Evolutionary conservation across 2,113 vertebrate genomes (phyloP), one percentile per base, ranked within the genome.

Genomic region (Microtus montanus): DNA sequence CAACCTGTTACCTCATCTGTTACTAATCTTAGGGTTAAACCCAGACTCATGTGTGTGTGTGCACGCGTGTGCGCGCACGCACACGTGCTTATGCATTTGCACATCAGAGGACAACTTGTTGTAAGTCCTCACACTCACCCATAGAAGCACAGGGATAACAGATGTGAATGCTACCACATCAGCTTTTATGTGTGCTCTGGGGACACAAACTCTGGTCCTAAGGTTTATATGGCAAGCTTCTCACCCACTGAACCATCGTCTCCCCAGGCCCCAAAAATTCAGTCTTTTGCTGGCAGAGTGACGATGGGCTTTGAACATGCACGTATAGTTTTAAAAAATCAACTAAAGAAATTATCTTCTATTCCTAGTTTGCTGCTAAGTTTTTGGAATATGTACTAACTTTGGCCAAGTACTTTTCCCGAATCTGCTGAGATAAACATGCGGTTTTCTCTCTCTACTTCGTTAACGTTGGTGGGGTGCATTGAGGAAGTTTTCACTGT

Each of bases 361-460:
- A 74, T 73, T 49, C 41, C 38, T 74, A 61, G 47, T 61, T 95
- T 80, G 17, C 44, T 87, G 54, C 73, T 35, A 54, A 4, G 52
- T 91, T 88, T 66, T 78, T 26, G 68, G 49, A 90, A 82, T n/a
- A 26, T 26, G 19, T 95, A 35, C 41, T 89, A 92, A 89, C 75
- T 92, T 54, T 91, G 71, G 38, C 58, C 20, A 26, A 17, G 84
- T 0, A 14, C 26, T 75, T 87, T 90, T 87, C 77, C 66, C 5
- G 11, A 54, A 20, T 54, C 49, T 71, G 44, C 47, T 85, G 61
- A 90, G 49, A 63, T 63, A 22, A 68, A 26, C 33, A 5, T 6
- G 1, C 13, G 30, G 5, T 54, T 88, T 95, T 47, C 24, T 47
- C 52, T 90, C 64, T 75, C 73, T 14, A 24, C 33, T 90, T 90